Evolutionary conservation across 2,888 invertebrate species (phyloP).

Genomic region (Lycaena phlaeas): DNA sequence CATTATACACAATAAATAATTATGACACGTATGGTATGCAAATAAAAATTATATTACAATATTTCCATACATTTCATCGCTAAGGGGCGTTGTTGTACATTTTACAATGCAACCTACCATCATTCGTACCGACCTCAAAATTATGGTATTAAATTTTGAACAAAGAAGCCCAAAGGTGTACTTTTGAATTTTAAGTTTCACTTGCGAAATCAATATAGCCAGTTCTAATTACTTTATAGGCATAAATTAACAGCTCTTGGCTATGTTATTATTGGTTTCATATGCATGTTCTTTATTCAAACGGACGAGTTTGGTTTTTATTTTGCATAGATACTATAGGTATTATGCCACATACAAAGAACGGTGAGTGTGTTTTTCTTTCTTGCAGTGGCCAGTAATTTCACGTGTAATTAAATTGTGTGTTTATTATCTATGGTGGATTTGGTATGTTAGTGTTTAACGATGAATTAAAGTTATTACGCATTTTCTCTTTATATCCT

Average conservation of each 20-base stretch:
- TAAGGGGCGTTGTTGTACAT: conserved; percentile 33
- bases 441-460: conserved; percentile 10
- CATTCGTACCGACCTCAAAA: conserved; percentile 45
- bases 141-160: conserved; percentile 43
- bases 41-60: conserved; percentile 10
- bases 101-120: conserved; percentile 39
- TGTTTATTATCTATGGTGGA: conserved; percentile 6
- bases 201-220: conserved; percentile 38
- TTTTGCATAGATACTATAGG: too few species aligned
- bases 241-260: conserved; percentile 47
- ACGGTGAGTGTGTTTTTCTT: conserved; percentile 32
- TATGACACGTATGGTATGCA: not conserved
- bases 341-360: too few species aligned
- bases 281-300: conserved; percentile 38
- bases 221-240: conserved; percentile 39
- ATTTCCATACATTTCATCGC: conserved; percentile 12
- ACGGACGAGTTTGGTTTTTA: conserved; percentile 25
- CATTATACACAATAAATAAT: conserved; percentile 4
- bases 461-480: conserved; percentile 8
- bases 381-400: conserved; percentile 10
- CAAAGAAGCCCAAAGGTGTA: conserved; percentile 40
- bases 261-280: conserved; percentile 40
- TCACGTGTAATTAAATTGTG: conserved; percentile 6
- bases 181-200: conserved; percentile 24
- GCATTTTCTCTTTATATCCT: conserved; percentile 2